Conservation (phyloP, 2,797 vertebrate species). For the Rhincodon typus region DNA sequence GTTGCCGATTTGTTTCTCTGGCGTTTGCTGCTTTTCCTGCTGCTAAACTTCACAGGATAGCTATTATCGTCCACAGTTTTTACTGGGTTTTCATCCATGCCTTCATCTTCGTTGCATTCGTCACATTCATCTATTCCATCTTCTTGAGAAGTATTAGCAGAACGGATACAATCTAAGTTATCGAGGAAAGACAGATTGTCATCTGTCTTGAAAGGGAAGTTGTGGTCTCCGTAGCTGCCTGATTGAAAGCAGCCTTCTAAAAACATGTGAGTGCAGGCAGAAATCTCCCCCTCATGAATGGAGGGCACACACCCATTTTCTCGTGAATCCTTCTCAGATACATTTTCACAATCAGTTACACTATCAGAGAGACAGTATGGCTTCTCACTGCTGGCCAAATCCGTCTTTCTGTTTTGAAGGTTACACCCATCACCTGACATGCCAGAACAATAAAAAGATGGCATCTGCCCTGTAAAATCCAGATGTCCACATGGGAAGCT, state of each 20-base stretch:
- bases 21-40: conserved; percentile 41
- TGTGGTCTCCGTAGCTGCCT: not conserved
- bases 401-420: not conserved
- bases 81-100: not conserved
- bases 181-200: conserved; percentile 2
- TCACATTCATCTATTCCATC: conserved; percentile 17
- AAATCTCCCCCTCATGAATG: not conserved
- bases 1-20: conserved; percentile 47
- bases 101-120: not conserved
- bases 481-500: not conserved
- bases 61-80: not conserved
- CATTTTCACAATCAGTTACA: not conserved
- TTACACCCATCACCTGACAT: not conserved
- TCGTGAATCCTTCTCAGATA: not conserved
- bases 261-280: not conserved
- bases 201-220: not conserved
- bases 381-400: not conserved
- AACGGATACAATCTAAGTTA: not conserved
- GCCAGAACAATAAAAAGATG: conserved; percentile 18
- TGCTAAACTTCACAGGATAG: not conserved
- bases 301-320: not conserved
- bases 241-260: conserved; percentile 1
- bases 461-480: not conserved
- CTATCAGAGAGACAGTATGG: not conserved
- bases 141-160: not conserved